Evolutionary conservation across 2,113 vertebrate species (phyloP).

Genomic region (Nansenia antarctica): DNA sequence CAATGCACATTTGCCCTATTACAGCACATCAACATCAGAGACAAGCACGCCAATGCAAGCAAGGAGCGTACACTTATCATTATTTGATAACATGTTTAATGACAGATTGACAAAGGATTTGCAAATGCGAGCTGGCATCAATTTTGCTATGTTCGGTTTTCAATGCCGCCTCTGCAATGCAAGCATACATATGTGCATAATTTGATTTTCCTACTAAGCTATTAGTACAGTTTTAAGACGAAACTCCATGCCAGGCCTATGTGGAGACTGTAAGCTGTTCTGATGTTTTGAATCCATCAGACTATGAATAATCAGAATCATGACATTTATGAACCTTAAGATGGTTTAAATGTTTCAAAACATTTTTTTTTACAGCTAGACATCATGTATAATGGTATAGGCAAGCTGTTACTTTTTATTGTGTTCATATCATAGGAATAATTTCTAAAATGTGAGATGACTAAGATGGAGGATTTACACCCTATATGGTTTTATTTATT

Average conservation of each 20-base stretch:
- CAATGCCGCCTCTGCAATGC: constrained; percentile 83
- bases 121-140: constrained; percentile 91
- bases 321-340: constrained; percentile 50
- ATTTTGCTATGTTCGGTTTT: constrained; percentile 87
- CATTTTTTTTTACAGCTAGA: constrained; percentile 42
- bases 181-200: constrained; percentile 92
- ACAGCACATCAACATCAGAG: constrained; percentile 90
- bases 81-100: constrained; percentile 99
- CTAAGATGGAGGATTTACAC: background rate
- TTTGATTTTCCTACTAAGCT: constrained; percentile 89
- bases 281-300: constrained; percentile 86
- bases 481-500: background rate
- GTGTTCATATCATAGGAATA: constrained; percentile 25
- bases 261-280: constrained; percentile 82
- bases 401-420: constrained; percentile 42
- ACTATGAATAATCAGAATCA: constrained; percentile 82
- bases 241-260: constrained; percentile 83
- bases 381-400: constrained; percentile 32
- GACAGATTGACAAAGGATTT: constrained; percentile 96
- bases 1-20: constrained; percentile 95
- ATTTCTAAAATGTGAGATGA: constrained; percentile 30
- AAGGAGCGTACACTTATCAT: constrained; percentile 90
- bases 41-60: constrained; percentile 83
- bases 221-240: constrained; percentile 90
- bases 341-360: constrained; percentile 50